A percentile compares a stretch with the other conserved stretches of the same genome.
These are phyloP conservation scores for Parapsyche elsis DNA, from an alignment of 1,140 invertebrate genomes.

Conservation along the genomic window DNA sequence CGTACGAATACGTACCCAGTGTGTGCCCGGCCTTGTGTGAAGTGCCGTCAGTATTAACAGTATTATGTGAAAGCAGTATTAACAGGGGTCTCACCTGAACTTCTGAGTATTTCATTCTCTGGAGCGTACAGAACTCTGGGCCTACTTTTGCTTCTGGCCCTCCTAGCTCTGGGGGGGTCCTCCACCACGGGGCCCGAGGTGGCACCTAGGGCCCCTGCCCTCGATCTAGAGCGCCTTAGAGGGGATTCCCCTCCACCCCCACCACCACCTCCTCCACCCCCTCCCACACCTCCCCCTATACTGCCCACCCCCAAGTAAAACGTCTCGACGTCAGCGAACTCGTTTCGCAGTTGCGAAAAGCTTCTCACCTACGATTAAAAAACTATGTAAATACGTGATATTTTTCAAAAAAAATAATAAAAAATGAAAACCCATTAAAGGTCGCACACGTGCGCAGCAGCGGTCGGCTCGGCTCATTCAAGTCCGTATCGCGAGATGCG, in stretches of 20 bases:
- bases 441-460: too few species aligned
- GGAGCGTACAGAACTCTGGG: conserved; percentile 82
- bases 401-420: too few species aligned
- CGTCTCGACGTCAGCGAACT: conserved; percentile 90
- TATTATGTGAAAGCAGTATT: too few species aligned
- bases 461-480: too few species aligned
- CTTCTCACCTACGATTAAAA: conserved; percentile 77
- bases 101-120: conserved; percentile 80
- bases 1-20: too few species aligned
- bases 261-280: conserved; percentile 59
- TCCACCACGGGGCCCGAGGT: too few species aligned
- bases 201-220: conserved; percentile 58
- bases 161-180: conserved; percentile 62
- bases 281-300: conserved; percentile 60
- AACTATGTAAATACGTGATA: neutral
- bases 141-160: conserved; percentile 83
- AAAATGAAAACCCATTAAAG: too few species aligned
- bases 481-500: too few species aligned
- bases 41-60: too few species aligned
- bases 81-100: conserved; percentile 68
- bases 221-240: conserved; percentile 67
- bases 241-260: conserved; percentile 61
- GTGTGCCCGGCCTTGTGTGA: too few species aligned
- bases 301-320: conserved; percentile 81
- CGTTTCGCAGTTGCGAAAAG: conserved; percentile 90